Conservation (phyloP, 2,888 invertebrate species). For the Xestoiulus laeticollis region DNA sequence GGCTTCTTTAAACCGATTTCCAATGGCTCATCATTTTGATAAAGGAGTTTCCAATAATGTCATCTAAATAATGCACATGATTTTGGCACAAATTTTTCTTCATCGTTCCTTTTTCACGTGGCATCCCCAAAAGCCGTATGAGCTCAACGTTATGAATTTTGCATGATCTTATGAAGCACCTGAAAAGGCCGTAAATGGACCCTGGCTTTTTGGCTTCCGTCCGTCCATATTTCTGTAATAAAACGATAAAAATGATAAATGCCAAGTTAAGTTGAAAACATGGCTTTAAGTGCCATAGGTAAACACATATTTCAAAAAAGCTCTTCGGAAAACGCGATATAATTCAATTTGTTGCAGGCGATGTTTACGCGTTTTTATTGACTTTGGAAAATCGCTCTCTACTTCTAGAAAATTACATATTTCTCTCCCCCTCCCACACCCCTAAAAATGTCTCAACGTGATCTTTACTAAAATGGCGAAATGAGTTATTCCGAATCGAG, state of each 20-base stretch:
- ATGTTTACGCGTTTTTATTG: not conserved
- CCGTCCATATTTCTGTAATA: not conserved
- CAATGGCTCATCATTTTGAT: constrained; percentile 41
- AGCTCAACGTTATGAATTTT: not conserved
- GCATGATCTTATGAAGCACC: not conserved
- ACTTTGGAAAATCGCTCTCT: not conserved
- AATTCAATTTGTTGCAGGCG: not conserved
- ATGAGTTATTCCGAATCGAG: not conserved
- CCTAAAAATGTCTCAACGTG: not conserved
- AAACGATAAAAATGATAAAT: constrained; percentile 36
- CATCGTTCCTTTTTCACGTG: not conserved
- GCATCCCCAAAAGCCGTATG: not conserved
- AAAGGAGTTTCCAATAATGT: constrained; percentile 37
- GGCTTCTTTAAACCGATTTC: not conserved
- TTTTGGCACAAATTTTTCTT: constrained; percentile 11
- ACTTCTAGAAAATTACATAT: not conserved
- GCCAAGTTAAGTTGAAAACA: constrained; percentile 35
- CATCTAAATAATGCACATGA: not conserved
- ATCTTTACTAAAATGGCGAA: not conserved
- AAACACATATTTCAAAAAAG: constrained; percentile 34
- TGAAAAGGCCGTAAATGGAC: not conserved
- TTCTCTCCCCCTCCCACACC: not conserved
- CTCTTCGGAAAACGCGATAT: constrained; percentile 4
- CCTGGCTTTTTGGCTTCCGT: not conserved
- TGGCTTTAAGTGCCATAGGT: constrained; percentile 4